Evolutionary conservation across 2,888 invertebrate genomes (phyloP).

Genomic region (Drosophila neoperkinsi): DNA sequence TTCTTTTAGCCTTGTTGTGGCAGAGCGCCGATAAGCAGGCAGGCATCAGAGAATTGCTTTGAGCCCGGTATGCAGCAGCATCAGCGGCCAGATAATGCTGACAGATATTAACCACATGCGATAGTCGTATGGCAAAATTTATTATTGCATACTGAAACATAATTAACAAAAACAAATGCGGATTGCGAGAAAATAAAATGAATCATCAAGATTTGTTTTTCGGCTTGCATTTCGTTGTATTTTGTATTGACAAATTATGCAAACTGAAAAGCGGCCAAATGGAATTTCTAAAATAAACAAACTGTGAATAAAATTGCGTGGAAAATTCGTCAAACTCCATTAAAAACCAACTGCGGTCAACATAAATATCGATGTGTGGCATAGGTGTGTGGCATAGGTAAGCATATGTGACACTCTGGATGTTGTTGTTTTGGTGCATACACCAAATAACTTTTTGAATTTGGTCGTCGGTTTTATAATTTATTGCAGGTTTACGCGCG

Average conservation of each 20-base stretch:
- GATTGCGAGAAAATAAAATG: conserved; percentile 22
- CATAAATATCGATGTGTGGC: conserved; percentile 68
- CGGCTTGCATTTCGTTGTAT: conserved; percentile 23
- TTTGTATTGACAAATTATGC: conserved; percentile 66
- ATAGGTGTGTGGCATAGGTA: conserved; percentile 19
- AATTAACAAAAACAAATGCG: conserved; percentile 66
- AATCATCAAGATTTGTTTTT: conserved; percentile 60
- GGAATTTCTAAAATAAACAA: conserved; percentile 40
- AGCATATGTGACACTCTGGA: conserved; percentile 39
- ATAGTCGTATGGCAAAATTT: conserved; percentile 59
- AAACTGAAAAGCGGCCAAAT: conserved; percentile 33
- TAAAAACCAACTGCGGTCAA: conserved; percentile 77
- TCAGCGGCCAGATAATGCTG: conserved; percentile 51
- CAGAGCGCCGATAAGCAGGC: conserved; percentile 65
- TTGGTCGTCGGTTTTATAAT: conserved; percentile 61
- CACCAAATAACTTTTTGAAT: conserved; percentile 61
- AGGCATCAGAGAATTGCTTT: conserved; percentile 52
- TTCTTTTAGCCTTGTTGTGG: conserved; percentile 54
- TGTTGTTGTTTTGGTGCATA: conserved; percentile 26
- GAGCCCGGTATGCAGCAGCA: conserved; percentile 16
- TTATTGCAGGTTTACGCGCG: conserved; percentile 60
- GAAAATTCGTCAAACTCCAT: conserved; percentile 59
- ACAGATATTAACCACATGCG: conserved; percentile 68
- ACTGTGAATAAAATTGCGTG: conserved; percentile 26
- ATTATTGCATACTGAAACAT: conserved; percentile 65